These are phyloP conservation scores for Rhabdornis inornatus DNA, from an alignment of 2,113 vertebrate genomes.

Conservation along the genomic window DNA sequence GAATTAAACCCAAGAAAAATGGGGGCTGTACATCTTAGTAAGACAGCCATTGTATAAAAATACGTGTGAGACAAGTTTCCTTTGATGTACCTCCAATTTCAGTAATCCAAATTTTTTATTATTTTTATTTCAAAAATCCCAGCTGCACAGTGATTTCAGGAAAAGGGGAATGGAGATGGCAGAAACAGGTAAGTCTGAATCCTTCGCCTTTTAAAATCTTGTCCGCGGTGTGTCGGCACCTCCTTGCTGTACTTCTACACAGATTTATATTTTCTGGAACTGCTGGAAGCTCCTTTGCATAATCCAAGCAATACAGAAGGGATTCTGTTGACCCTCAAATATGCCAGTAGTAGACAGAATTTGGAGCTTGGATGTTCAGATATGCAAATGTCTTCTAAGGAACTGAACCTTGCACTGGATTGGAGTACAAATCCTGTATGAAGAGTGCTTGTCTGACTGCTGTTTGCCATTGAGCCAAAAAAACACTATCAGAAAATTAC, in stretches of 20 bases:
- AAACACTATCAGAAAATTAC: neutral
- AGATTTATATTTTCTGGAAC: neutral
- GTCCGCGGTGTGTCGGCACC: neutral
- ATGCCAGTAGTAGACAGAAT: neutral
- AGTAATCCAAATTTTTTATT: slow-evolving; percentile 3
- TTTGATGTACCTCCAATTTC: slow-evolving; percentile 16
- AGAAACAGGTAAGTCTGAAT: neutral
- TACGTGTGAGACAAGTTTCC: neutral
- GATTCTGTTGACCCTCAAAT: neutral
- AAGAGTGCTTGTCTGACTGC: slow-evolving; percentile 11
- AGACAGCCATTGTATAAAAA: neutral
- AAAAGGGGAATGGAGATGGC: neutral
- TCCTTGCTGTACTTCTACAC: neutral
- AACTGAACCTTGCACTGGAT: neutral
- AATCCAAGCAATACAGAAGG: neutral
- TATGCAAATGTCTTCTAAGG: neutral
- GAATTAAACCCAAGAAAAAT: slow-evolving; percentile 44
- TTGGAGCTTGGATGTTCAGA: slow-evolving; percentile 1
- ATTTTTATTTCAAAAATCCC: slow-evolving; percentile 13
- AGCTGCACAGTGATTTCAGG: neutral
- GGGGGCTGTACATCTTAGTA: neutral
- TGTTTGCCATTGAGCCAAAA: slow-evolving; percentile 4
- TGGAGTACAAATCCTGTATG: neutral
- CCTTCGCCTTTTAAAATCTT: neutral
- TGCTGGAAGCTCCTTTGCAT: neutral